Base-by-base conservation (phyloP, 2,797 vertebrate species). In the Anguilla marmorata region DNA sequence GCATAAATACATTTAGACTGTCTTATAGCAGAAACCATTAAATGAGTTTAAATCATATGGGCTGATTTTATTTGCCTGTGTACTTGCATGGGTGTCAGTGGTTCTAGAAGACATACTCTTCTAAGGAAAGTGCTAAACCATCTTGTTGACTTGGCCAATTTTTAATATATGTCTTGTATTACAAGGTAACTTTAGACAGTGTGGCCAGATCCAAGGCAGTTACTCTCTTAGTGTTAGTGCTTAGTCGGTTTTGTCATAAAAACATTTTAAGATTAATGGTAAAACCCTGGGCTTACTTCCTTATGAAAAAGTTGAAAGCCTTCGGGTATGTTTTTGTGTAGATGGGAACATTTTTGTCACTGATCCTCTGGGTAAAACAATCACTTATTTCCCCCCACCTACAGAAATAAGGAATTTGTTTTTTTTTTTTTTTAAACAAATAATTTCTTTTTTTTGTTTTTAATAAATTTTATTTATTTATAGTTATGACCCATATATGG, bases 401-500 rank as follows among this genome's bases (percentile, higher is more conserved):
- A 76, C 16, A 37, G 72, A 37, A 37, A 37, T 6, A 30, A n/a
- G 33, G 69, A 72, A 72, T 72, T 58, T 3, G 3, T 58, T 58
- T 58, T 58, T 52, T 52, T 52, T 52, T 52, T 52, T 52, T 11
- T 52, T 7, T 52, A 11, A 12, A 52, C 11, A 52, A 52, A 52
- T 52, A 8, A 58, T 58, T 58, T 58, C 4, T n/a, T 63, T 19
- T 63, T 48, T 30, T 37, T 58, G 24, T 54, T 48, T 63, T 37
- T 63, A 86, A 79, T 3, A 86, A 86, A 37, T 48, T 54, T 16
- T 45, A 0, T 54, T 91, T 86, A 45, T 93, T 45, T 90, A 58
- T 88, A 85, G 79, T 87, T 79, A 76, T 86, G 27, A 87, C 21
- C 60, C 66, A 21, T 0, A 33, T 86, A 86, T 88, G 63, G 66